phyloP scores from a whole-genome alignment of 1,140 invertebrate genomes.

The Amyelois transitella region DNA sequence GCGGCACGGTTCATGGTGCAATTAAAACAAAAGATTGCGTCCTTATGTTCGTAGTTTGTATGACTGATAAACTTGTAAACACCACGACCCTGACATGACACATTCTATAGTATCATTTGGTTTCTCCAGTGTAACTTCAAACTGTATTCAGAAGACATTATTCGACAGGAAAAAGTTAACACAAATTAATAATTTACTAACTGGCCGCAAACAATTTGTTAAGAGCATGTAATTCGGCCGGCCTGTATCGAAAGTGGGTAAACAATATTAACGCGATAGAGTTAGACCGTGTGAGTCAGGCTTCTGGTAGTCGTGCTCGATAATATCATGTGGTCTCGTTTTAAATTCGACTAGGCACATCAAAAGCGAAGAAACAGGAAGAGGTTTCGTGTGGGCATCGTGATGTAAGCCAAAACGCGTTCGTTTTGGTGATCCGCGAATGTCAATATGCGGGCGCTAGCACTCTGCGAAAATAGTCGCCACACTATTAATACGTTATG shows the following conservation, averaged over 20 bases:
- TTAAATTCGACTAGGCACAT: constrained; percentile 2
- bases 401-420: constrained; percentile 42
- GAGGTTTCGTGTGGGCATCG: constrained; percentile 11
- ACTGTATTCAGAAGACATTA: too few species aligned
- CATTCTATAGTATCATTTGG: too few species aligned
- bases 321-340: background rate
- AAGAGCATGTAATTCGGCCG: background rate
- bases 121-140: too few species aligned
- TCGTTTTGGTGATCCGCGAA: constrained; percentile 58
- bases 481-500: constrained; percentile 66
- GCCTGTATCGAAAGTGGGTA: constrained; percentile 7
- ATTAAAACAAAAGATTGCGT: constrained; percentile 3
- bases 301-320: background rate
- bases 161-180: too few species aligned
- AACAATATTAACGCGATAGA: constrained; percentile 3
- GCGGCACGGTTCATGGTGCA: constrained; percentile 17
- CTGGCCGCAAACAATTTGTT: background rate
- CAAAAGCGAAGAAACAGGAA: constrained; percentile 24
- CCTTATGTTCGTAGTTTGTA: background rate
- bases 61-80: too few species aligned
- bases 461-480: constrained; percentile 65
- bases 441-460: constrained; percentile 61
- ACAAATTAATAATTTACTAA: too few species aligned
- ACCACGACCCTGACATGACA: too few species aligned
- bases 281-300: background rate